Conservation (phyloP, 2,113 vertebrate species). For the Tringa solitaria region DNA sequence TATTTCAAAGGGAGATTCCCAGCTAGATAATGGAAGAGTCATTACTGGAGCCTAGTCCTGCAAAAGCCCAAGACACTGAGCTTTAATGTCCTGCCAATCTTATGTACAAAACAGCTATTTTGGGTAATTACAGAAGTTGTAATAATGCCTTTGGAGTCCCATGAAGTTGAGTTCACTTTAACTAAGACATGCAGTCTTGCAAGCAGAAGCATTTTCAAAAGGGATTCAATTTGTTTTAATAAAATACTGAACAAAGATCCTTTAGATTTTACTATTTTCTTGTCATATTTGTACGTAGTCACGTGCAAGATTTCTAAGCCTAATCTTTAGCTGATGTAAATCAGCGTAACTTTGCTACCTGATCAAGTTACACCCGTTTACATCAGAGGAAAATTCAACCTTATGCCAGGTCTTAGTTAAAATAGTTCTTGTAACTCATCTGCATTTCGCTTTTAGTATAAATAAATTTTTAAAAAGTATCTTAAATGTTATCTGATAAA, state of each 20-base stretch:
- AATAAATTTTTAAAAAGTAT: neutral
- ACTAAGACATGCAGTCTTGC: neutral
- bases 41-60: neutral
- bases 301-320: neutral
- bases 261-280: neutral
- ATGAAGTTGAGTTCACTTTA: neutral
- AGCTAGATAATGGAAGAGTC: neutral
- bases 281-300: neutral
- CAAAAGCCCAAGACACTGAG: neutral
- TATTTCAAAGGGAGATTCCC: constrained; percentile 1
- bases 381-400: constrained; percentile 4
- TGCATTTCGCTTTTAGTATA: neutral
- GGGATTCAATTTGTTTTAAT: neutral
- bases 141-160: constrained; percentile 3
- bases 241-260: neutral
- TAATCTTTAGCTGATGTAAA: neutral
- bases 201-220: neutral
- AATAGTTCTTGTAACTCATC: neutral
- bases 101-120: neutral
- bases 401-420: neutral
- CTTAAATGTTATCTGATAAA: neutral
- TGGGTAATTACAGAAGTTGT: constrained; percentile 24
- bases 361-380: neutral
- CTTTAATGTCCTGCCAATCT: constrained; percentile 43
- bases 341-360: neutral